Conservation (phyloP, 1,140 invertebrate genomes). For the Orussus abietinus region DNA sequence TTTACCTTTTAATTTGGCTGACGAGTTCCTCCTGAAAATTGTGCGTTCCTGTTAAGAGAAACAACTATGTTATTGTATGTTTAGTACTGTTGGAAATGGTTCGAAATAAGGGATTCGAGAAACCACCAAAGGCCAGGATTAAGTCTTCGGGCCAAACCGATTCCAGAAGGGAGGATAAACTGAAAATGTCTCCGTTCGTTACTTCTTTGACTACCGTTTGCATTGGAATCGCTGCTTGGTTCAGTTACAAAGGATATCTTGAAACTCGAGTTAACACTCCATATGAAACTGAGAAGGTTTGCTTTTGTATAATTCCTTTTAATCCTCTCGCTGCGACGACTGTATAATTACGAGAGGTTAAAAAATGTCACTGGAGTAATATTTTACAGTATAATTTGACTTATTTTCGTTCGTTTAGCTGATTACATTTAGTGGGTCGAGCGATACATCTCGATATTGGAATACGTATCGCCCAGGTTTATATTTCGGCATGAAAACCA, state of each 20-base stretch:
- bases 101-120: too few species aligned
- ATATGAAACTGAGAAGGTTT: constrained; percentile 70
- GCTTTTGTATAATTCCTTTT: constrained; percentile 9
- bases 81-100: too few species aligned
- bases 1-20: too few species aligned
- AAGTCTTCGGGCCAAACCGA: too few species aligned
- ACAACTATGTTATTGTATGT: too few species aligned
- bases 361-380: constrained; percentile 8
- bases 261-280: constrained; percentile 87
- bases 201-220: too few species aligned
- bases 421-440: constrained; percentile 63
- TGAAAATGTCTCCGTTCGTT: too few species aligned
- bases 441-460: constrained; percentile 84
- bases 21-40: too few species aligned
- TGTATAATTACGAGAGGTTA: not conserved
- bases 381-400: constrained; percentile 10
- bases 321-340: not conserved
- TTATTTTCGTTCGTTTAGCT: constrained; percentile 53
- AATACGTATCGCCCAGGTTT: constrained; percentile 84
- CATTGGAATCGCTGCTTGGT: constrained; percentile 65
- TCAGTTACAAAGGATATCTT: constrained; percentile 76
- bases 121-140: too few species aligned
- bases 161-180: too few species aligned
- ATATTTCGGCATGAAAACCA: constrained; percentile 87
- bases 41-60: too few species aligned